Conservation (phyloP, 2,797 vertebrate species). For the Arctocebus calabarensis region DNA sequence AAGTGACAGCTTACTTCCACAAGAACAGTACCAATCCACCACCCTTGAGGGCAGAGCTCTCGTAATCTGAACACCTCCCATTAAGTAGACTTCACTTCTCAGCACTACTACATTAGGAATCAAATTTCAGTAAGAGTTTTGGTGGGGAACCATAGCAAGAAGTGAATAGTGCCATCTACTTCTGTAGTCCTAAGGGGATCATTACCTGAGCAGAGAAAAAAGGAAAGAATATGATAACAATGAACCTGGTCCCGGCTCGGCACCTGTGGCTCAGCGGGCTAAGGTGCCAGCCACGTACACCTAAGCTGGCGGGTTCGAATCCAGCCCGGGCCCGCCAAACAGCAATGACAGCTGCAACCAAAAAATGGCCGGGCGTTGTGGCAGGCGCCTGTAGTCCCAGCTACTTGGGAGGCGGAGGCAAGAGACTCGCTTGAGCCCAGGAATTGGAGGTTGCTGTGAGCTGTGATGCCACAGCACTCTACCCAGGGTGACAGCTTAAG, state of each 20-base stretch:
- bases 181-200: background rate
- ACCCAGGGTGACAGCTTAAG: no score
- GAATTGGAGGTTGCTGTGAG: no score
- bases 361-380: no score
- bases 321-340: no score
- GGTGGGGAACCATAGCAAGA: background rate
- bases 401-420: no score
- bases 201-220: background rate
- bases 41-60: background rate
- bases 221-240: background rate
- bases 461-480: no score
- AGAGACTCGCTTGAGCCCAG: no score
- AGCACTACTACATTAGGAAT: background rate
- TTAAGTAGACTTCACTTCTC: background rate
- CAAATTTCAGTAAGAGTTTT: background rate
- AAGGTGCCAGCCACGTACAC: no score
- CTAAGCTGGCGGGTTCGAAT: no score
- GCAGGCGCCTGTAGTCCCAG: no score
- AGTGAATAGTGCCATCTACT: background rate
- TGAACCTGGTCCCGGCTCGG: background rate
- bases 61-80: background rate
- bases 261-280: no score
- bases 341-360: no score
- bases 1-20: background rate
- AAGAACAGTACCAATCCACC: background rate